Evolutionary conservation across 2,797 vertebrate species (phyloP).

Genomic region (Toxotes lorentzi): DNA sequence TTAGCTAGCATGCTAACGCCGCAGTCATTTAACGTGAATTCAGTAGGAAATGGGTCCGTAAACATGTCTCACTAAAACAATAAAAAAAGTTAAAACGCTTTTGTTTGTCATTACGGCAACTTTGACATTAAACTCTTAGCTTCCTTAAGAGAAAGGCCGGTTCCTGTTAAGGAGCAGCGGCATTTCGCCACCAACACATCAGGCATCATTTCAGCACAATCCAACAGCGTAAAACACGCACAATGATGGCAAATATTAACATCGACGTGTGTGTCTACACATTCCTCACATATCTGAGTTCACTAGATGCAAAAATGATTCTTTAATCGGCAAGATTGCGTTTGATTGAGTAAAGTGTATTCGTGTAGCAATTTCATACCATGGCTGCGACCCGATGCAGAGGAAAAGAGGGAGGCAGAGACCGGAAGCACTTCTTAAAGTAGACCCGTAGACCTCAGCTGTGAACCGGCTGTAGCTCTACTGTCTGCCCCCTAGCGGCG

Average conservation of each 20-base stretch:
- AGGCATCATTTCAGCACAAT: accelerated
- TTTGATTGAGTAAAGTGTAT: constrained; percentile 65
- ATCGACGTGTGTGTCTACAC: accelerated
- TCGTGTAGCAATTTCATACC: constrained; percentile 66
- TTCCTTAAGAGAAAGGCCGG: accelerated
- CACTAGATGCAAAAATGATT: accelerated
- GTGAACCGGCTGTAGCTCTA: accelerated
- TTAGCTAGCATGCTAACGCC: constrained; percentile 33
- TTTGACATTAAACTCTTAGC: accelerated
- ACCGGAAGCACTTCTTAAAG: constrained; percentile 73
- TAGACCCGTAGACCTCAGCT: constrained; percentile 22
- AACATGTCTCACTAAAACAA: accelerated
- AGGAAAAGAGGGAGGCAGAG: constrained; percentile 75
- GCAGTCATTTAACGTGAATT: not conserved
- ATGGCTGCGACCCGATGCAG: constrained; percentile 80
- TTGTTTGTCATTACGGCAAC: accelerated
- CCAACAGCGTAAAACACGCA: not conserved
- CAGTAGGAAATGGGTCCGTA: accelerated
- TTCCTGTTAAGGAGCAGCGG: not conserved
- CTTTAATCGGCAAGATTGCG: constrained; percentile 58
- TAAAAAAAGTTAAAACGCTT: accelerated
- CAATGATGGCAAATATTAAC: constrained; percentile 1
- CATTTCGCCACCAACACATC: not conserved
- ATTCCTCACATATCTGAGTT: accelerated
- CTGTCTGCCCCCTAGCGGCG: constrained; percentile 65